Conservation (phyloP, 2,797 vertebrate species). For the Antennarius maculatus region DNA sequence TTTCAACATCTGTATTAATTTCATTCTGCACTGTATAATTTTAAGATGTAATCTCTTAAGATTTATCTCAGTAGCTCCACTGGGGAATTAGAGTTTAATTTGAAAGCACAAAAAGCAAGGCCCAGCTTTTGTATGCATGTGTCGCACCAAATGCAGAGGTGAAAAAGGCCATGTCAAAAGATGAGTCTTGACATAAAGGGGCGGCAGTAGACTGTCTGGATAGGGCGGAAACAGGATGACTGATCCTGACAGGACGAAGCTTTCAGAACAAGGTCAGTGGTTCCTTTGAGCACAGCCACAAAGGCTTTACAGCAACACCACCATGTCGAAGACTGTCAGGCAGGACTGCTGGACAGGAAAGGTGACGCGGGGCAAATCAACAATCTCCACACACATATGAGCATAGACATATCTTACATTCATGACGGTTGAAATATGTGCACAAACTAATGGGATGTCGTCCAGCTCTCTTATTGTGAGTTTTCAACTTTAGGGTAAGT, state of each 20-base stretch:
- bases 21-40: constrained; percentile 5
- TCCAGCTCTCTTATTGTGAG: constrained; percentile 24
- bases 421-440: constrained; percentile 3
- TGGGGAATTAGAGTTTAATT: constrained; percentile 3
- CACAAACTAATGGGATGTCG: constrained; percentile 27
- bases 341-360: constrained; percentile 30
- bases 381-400: constrained; percentile 40
- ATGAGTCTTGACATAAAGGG: constrained; percentile 57
- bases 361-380: constrained; percentile 53
- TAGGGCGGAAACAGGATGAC: constrained; percentile 43
- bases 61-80: constrained; percentile 21
- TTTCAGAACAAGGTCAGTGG: constrained; percentile 53
- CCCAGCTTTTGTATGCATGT: constrained; percentile 24
- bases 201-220: constrained; percentile 47
- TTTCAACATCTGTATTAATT: constrained; percentile 17
- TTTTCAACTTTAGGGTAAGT: constrained; percentile 32
- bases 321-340: constrained; percentile 43
- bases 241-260: constrained; percentile 45
- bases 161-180: constrained; percentile 48
- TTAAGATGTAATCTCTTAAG: constrained; percentile 27
- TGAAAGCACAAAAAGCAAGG: constrained; percentile 13
- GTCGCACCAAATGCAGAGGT: constrained; percentile 42
- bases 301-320: constrained; percentile 36
- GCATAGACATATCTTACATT: constrained; percentile 3
- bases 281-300: constrained; percentile 42